Evolutionary conservation across 2,888 invertebrate genomes (phyloP).

Genomic region (Cactoblastis cactorum): DNA sequence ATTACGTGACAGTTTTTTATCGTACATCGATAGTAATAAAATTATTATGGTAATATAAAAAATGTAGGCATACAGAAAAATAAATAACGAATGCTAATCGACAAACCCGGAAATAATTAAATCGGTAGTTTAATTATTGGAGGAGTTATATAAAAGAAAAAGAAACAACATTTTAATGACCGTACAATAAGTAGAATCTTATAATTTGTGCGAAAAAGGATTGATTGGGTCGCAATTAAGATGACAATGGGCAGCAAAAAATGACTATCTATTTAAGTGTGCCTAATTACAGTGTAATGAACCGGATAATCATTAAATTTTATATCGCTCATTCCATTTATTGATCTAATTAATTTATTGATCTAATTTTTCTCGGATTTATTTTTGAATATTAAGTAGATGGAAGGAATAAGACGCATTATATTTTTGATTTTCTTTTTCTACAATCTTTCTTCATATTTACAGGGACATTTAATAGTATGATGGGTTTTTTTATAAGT

Average conservation of each 20-base stretch:
- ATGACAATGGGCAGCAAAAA: conserved; percentile 2
- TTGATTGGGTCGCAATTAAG: conserved; percentile 11
- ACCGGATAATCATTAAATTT: conserved; percentile 3
- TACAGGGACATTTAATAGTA: no score
- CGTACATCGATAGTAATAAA: no score
- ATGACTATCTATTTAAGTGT: background rate
- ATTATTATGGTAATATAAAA: background rate
- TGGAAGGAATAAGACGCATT: no score
- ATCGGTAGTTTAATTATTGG: background rate
- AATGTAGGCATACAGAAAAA: no score
- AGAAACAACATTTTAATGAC: conserved; percentile 11
- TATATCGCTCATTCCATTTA: background rate
- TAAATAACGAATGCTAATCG: background rate
- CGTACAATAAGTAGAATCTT: background rate
- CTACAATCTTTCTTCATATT: no score
- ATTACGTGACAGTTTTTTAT: no score
- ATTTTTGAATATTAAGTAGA: no score
- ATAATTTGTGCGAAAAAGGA: background rate
- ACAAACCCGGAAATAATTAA: background rate
- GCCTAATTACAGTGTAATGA: conserved; percentile 5
- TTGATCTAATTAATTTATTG: no score
- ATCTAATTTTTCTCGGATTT: no score
- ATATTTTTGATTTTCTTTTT: no score
- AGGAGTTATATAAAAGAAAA: conserved; percentile 5
- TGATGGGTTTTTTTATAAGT: no score